A percentile compares a stretch with the other conserved stretches of the same genome.
phyloP scores from a whole-genome alignment of 1,140 invertebrate genomes.

The Megalopta genalis region DNA sequence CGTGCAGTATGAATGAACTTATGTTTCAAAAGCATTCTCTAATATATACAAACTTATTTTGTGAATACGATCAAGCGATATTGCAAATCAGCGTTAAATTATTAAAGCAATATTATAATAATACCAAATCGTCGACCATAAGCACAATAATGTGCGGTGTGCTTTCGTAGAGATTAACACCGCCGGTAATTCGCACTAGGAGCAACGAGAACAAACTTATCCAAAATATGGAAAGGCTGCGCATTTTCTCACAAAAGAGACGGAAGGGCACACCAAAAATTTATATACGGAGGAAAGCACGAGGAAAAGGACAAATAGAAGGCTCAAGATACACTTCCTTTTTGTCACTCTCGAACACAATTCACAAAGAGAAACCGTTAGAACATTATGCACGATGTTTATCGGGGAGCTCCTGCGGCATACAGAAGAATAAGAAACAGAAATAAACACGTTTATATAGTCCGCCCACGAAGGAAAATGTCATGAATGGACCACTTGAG shows the following conservation, averaged over 20 bases:
- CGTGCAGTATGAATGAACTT: too few species aligned
- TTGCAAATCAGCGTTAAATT: not conserved
- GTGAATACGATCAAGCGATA: too few species aligned
- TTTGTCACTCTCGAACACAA: constrained; percentile 8
- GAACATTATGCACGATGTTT: constrained; percentile 54
- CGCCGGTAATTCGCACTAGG: not conserved
- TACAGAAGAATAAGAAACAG: constrained; percentile 58
- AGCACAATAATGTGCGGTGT: constrained; percentile 81
- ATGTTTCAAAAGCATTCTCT: too few species aligned
- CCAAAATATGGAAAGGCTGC: not conserved
- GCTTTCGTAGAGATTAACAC: constrained; percentile 65
- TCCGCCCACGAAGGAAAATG: constrained; percentile 71
- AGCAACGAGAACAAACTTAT: not conserved
- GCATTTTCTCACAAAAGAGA: constrained; percentile 14
- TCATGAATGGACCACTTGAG: constrained; percentile 68
- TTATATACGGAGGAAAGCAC: not conserved
- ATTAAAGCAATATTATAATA: constrained; percentile 34
- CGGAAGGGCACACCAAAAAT: not conserved
- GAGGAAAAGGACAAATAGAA: too few species aligned
- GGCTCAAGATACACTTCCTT: not conserved
- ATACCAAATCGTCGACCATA: constrained; percentile 84
- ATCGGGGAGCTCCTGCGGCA: constrained; percentile 60
- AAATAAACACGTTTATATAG: constrained; percentile 75
- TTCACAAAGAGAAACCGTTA: constrained; percentile 8
- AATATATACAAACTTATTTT: too few species aligned